Evolutionary conservation across 2,797 vertebrate genomes (phyloP), one percentile per base, ranked within the genome.

Genomic region (Tamandua tetradactyla): DNA sequence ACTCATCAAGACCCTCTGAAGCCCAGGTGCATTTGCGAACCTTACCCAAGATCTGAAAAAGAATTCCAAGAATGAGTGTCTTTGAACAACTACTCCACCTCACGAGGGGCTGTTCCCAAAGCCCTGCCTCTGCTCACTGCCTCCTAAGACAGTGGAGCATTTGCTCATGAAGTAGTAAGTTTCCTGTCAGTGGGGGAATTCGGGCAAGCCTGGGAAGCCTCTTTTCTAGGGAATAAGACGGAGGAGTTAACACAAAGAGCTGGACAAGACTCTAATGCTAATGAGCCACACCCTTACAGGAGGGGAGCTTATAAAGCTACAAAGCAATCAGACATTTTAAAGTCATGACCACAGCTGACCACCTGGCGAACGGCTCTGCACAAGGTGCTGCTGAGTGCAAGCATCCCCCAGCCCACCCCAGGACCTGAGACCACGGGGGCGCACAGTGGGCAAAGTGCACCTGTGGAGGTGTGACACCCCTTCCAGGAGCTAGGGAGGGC

Each of bases 221-320:
- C 52, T 27, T 14, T 59, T 25, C 20, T 22, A 23, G 11, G 13
- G 47, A 78, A 30, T 10, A 25, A 25, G 22, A 37, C n/a, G 2
- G 49, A 52, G 49, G 1, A 7, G 7, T 3, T 1, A 4, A 4
- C n/a, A 25, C 49, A 17, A 18, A 13, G 20, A 30, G 57, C 9
- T 17, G 37, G 37, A 42, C 10, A 22, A 10, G 27, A 6, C 55
- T 40, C 55, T 15, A 27, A 55, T 3, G 52, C 75, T 2, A 2
- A 57, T n/a, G 11, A 0, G 25, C 35, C 1, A 76, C 7, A 57
- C 9, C 23, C 3, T 11, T 15, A 27, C 4, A 18, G 5, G 25
- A 47, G 52, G 52, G 6, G 25, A n/a, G 52, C 2, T 23, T 17
- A 44, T 7, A 8, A 55, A 37, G 23, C n/a, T 17, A 44, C 13